Base-by-base conservation (phyloP, 1,140 invertebrate genomes). In the Trichonephila clavipes region DNA sequence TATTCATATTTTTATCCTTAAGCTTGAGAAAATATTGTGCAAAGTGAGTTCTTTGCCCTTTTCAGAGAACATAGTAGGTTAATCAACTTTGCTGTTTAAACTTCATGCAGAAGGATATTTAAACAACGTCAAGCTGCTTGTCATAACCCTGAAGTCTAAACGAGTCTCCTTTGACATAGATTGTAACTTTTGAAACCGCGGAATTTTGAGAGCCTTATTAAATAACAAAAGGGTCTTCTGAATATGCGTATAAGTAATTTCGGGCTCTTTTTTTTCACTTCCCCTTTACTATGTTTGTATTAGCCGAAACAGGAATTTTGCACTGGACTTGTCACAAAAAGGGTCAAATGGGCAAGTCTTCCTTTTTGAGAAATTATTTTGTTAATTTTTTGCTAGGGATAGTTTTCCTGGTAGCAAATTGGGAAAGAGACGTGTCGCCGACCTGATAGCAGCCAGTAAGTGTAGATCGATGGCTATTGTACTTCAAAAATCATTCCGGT, bases 161-260 rank as follows among this genome's bases (percentile, higher is more conserved):
- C 92, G 86, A 93, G 92, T 88, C 92, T 81, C 69, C 86, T 88
- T 82, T 93, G 92, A 93, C 92, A 93, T 51, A 93, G 92, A 93
- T 93, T 93, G 92, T 77, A 93, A 93, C 92, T 93, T 93, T 93
- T 88, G 92, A 82, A 93, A 93, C 85, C 86, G 86, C 24, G 92
- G 92, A 93, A 93, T 93, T 93, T 93, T 93, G 92, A 93, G 92
- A 93, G 92, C 92, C 86, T 93, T 93, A 93, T 93, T 93, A 93
- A 93, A 93, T 93, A 93, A 93, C 92, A 93, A 93, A 93, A 93
- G 90, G 82, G 21, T 69, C 92, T 88, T 51, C 92, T 93, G 92
- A 88, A 93, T 93, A 93, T 93, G 86, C 92, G 64, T 24, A 61
- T 61, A n/a, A 86, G 82, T 85, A 86, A 92, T 86, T 92, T 92